Evolutionary conservation across 2,888 invertebrate species (phyloP).

Genomic region (Baronia brevicornis): DNA sequence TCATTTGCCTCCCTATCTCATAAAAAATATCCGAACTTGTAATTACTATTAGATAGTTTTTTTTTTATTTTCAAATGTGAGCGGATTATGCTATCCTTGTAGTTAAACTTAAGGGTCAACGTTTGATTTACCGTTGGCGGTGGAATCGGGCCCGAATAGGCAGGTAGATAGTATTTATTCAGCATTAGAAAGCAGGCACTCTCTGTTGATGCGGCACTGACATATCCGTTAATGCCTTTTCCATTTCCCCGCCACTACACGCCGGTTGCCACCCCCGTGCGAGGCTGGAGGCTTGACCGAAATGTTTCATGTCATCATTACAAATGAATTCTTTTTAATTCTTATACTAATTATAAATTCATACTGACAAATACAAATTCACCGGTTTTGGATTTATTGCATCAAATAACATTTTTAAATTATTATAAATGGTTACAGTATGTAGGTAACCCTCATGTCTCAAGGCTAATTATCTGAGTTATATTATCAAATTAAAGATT

Average conservation of each 20-base stretch:
- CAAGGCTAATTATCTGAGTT: too few relatives aligned
- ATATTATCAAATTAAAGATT: too few relatives aligned
- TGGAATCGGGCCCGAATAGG: slow-evolving; percentile 39
- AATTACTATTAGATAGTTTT: too few relatives aligned
- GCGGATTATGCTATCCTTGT: not conserved
- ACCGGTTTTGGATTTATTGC: too few relatives aligned
- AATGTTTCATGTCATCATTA: slow-evolving; percentile 29
- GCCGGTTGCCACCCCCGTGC: slow-evolving; percentile 32
- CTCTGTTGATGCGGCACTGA: slow-evolving; percentile 69
- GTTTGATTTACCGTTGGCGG: slow-evolving; percentile 25
- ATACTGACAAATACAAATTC: too few relatives aligned
- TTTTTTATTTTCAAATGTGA: not conserved
- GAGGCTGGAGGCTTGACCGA: slow-evolving; percentile 52
- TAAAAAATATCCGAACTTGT: too few relatives aligned
- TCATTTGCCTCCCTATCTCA: too few relatives aligned
- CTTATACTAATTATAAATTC: too few relatives aligned
- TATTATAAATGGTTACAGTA: too few relatives aligned
- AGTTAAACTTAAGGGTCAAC: slow-evolving; percentile 17
- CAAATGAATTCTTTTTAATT: slow-evolving; percentile 6
- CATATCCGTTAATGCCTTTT: slow-evolving; percentile 76
- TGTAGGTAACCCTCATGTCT: too few relatives aligned
- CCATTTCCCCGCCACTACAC: slow-evolving; percentile 64
- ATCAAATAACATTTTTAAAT: too few relatives aligned
- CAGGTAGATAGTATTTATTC: slow-evolving; percentile 67
- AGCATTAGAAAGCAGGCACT: slow-evolving; percentile 70